Conservation (phyloP, 2,113 vertebrate genomes). For the Camarhynchus parvulus region DNA sequence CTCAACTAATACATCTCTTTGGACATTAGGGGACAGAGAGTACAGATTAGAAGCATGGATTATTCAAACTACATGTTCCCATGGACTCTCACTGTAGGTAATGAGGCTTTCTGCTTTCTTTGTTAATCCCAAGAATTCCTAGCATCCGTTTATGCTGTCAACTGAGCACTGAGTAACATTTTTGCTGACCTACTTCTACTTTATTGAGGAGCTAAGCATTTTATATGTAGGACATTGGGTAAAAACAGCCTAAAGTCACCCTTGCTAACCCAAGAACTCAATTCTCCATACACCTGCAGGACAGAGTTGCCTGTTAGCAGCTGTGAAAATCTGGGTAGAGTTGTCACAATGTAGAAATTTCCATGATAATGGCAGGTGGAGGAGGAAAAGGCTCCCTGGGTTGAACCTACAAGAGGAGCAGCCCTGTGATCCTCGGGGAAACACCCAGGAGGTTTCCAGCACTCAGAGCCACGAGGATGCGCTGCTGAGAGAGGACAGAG, state of each 20-base stretch:
- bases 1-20: not conserved
- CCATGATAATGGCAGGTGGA: not conserved
- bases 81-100: not conserved
- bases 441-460: not conserved
- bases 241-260: not conserved
- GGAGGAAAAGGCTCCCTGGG: not conserved
- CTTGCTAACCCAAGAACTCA: not conserved
- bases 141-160: not conserved
- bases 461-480: rapidly evolving
- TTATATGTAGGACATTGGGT: not conserved
- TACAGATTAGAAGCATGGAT: not conserved
- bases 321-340: not conserved
- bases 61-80: not conserved
- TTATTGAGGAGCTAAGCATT: not conserved
- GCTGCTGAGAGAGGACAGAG: not conserved
- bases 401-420: rapidly evolving
- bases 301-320: not conserved
- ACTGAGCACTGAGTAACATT: not conserved
- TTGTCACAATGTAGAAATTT: not conserved
- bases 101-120: not conserved
- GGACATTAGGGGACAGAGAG: not conserved
- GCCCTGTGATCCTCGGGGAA: not conserved
- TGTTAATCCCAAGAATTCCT: not conserved
- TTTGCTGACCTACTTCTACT: not conserved
- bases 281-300: not conserved